Evolutionary conservation across 1,140 invertebrate genomes (phyloP).

Genomic region (Brachionus angularis): DNA sequence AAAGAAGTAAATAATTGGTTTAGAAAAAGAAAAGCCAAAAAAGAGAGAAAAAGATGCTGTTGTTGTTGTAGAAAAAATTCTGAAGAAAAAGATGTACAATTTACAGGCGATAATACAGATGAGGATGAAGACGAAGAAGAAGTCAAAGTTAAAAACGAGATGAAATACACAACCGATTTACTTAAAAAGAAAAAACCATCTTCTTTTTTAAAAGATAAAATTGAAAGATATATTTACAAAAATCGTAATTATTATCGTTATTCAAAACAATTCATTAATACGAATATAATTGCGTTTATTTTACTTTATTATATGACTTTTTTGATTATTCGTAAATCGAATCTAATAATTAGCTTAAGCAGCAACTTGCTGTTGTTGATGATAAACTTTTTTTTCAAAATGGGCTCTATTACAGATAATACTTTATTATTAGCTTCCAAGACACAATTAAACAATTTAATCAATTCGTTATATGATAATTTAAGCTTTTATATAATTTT

Average conservation of each 20-base stretch:
- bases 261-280: slow-evolving; percentile 42
- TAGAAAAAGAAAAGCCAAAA: neutral
- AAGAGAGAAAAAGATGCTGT: neutral
- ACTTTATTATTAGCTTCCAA: neutral
- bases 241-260: slow-evolving; percentile 18
- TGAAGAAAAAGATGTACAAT: neutral
- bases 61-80: slow-evolving; percentile 24
- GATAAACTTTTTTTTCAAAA: slow-evolving; percentile 38
- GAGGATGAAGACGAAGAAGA: slow-evolving; percentile 36
- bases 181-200: neutral
- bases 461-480: slow-evolving; percentile 20
- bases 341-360: slow-evolving; percentile 24
- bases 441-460: slow-evolving; percentile 18
- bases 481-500: slow-evolving; percentile 6
- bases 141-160: slow-evolving; percentile 17
- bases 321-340: slow-evolving; percentile 32
- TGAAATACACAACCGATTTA: neutral
- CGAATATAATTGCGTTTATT: slow-evolving; percentile 39
- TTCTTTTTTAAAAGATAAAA: neutral
- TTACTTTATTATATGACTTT: slow-evolving; percentile 37
- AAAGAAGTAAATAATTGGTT: too few species aligned
- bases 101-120: neutral
- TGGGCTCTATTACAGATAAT: slow-evolving; percentile 1
- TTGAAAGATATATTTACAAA: slow-evolving; percentile 27
- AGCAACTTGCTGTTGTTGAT: slow-evolving; percentile 23